Evolutionary conservation across 2,888 invertebrate species (phyloP), one percentile per base, ranked within the genome.

Genomic region (Meiosimyza platycephala): DNA sequence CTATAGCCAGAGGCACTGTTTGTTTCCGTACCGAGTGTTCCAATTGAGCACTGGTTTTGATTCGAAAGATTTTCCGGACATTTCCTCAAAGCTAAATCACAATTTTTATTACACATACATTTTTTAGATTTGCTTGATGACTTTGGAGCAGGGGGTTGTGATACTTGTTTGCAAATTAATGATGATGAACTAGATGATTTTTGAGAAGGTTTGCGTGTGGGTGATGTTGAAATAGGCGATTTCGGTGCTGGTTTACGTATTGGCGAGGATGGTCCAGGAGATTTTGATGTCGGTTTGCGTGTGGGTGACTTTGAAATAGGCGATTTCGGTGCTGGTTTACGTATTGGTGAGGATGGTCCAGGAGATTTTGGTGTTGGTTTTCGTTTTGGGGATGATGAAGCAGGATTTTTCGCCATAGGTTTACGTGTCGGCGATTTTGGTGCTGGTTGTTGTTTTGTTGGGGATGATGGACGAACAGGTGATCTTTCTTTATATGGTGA

Each of bases 11-110:
- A 60, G 48, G 69, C 60, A 5, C 28, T 70, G 48, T 48, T 68
- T 15, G 51, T 16, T 15, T n/a, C 47, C 54, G 75, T 57, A 73
- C 73, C 51, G 33, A 69, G 9, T 15, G 40, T 47, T 22, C 68
- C n/a, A 74, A 72, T 63, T 22, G 73, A 6, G 47, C 47, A 51
- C 28, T 18, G 73, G 15, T 62, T 55, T 51, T 47, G 60, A 13
- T 48, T 55, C 28, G 60, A 64, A 13, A 63, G 47, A 60, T 71
- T 28, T 13, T 59, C 59, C 16, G 72, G 71, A 15, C 72, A 71
- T 48, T 75, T 78, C 33, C 72, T 73, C 6, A 75, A 66, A 7
- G 69, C 52, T 52, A 73, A 40, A 40, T 40, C 40, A 40, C 7
- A 6, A 40, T 40, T 40, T 40, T 40, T 40, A 40, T 9, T 15